Evolutionary conservation across 2,797 vertebrate genomes (phyloP).

Genomic region (Malacoctenus gilli): DNA sequence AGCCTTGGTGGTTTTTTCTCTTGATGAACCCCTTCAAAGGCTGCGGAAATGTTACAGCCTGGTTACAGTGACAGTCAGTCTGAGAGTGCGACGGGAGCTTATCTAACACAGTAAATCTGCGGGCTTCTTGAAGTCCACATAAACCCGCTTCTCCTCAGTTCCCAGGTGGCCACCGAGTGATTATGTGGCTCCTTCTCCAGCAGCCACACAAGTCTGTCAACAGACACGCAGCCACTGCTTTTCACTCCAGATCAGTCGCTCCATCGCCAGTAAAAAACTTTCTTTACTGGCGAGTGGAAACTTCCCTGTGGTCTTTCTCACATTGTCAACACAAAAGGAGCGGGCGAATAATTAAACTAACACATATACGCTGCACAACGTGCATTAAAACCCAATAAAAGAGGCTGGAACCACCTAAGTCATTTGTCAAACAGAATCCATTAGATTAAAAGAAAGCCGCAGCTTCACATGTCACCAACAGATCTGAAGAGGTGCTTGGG

Average conservation of each 20-base stretch:
- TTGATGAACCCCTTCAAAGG: conserved; percentile 49
- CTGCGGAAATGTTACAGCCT: conserved; percentile 35
- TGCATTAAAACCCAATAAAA: conserved; percentile 65
- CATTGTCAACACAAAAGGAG: conserved; percentile 66
- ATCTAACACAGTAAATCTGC: conserved; percentile 49
- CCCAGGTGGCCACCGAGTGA: conserved; percentile 59
- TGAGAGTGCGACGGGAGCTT: conserved; percentile 26
- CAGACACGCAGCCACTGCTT: conserved; percentile 60
- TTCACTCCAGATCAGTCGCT: conserved; percentile 74
- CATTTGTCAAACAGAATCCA: conserved; percentile 67
- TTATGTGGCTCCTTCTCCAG: conserved; percentile 63
- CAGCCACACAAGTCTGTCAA: conserved; percentile 70
- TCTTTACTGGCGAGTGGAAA: conserved; percentile 80
- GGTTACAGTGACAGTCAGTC: conserved; percentile 27
- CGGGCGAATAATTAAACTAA: conserved; percentile 77
- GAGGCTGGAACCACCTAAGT: conserved; percentile 54
- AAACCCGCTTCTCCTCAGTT: conserved; percentile 37
- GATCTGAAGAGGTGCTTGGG: conserved; percentile 44
- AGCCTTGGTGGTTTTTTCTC: too few species aligned
- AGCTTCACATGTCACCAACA: conserved; percentile 36
- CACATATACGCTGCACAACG: conserved; percentile 47
- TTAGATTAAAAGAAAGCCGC: conserved; percentile 66
- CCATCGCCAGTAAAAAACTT: conserved; percentile 66
- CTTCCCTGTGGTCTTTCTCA: conserved; percentile 77
- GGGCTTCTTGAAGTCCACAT: conserved; percentile 62